phyloP scores from a whole-genome alignment of 2,888 invertebrate species.

The Cyaniris semiargus region DNA sequence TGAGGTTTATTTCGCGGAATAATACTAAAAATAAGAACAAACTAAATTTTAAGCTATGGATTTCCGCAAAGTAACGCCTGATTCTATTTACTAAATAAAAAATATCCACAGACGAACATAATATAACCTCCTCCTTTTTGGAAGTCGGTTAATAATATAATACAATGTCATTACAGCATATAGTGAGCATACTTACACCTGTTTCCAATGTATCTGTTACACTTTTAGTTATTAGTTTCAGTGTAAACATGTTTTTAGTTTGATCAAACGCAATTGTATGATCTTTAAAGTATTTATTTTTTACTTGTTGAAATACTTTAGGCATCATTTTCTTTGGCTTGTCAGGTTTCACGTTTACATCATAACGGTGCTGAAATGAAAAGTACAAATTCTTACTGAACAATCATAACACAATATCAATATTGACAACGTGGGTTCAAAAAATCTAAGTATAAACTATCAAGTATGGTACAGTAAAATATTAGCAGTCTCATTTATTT shows the following conservation, averaged over 20 bases:
- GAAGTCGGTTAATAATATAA: no score
- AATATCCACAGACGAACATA: no score
- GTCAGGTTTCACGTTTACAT: conserved; percentile 86
- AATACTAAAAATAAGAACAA: no score
- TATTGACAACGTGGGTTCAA: no score
- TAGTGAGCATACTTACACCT: conserved; percentile 54
- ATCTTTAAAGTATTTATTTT: conserved; percentile 57
- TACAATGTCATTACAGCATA: no score
- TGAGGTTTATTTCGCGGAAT: no score
- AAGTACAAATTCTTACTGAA: background rate
- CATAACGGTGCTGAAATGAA: conserved; percentile 86
- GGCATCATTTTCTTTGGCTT: conserved; percentile 83
- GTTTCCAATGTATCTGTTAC: conserved; percentile 47
- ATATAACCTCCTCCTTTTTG: no score
- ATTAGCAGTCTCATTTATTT: background rate
- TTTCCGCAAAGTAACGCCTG: no score
- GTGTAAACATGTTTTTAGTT: conserved; percentile 83
- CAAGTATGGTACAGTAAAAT: background rate
- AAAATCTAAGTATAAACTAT: no score
- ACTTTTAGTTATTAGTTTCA: conserved; percentile 60
- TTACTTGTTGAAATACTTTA: conserved; percentile 64
- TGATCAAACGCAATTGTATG: conserved; percentile 87
- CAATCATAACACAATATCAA: background rate
- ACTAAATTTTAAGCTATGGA: no score
- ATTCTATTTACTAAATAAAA: no score